Percentiles rank a stretch among this genome's conserved stretches.
Conservation (phyloP, 2,888 invertebrate genomes). For the Philereme transversata region DNA sequence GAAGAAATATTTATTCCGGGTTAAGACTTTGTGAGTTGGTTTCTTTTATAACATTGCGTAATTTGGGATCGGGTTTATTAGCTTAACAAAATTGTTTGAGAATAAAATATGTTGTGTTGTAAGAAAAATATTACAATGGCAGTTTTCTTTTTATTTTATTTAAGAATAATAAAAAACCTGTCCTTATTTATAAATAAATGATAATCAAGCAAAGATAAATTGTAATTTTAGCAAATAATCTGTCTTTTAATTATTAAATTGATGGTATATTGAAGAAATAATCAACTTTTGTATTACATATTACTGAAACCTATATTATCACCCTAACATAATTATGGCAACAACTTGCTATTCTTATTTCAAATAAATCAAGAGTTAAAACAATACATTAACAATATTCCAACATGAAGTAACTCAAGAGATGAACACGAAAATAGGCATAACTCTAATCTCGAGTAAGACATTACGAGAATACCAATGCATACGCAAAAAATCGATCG, state of each 20-base stretch:
- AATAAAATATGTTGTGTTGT: neutral
- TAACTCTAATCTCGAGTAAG: conserved; percentile 82
- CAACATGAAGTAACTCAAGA: conserved; percentile 34
- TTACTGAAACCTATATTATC: too few species aligned
- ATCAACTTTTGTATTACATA: too few species aligned
- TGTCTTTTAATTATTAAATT: too few species aligned
- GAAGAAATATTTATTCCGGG: conserved; percentile 63
- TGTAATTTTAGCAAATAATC: too few species aligned
- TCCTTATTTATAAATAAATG: too few species aligned
- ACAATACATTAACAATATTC: conserved; percentile 25
- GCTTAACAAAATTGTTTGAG: conserved; percentile 1
- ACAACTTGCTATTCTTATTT: neutral
- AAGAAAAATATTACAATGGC: too few species aligned
- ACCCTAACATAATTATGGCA: neutral
- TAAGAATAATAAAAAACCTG: too few species aligned
- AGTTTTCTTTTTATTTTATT: too few species aligned
- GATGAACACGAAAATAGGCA: conserved; percentile 59
- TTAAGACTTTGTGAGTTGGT: conserved; percentile 45
- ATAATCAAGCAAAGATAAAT: too few species aligned
- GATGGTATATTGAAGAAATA: too few species aligned
- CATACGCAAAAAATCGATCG: conserved; percentile 84
- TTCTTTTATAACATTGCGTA: conserved; percentile 32
- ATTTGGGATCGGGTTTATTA: conserved; percentile 44
- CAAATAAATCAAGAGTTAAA: conserved; percentile 13
- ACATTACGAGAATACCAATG: conserved; percentile 84